These are phyloP conservation scores for Ctena decussata DNA, from an alignment of 2,888 invertebrate genomes.

Conservation along the genomic window DNA sequence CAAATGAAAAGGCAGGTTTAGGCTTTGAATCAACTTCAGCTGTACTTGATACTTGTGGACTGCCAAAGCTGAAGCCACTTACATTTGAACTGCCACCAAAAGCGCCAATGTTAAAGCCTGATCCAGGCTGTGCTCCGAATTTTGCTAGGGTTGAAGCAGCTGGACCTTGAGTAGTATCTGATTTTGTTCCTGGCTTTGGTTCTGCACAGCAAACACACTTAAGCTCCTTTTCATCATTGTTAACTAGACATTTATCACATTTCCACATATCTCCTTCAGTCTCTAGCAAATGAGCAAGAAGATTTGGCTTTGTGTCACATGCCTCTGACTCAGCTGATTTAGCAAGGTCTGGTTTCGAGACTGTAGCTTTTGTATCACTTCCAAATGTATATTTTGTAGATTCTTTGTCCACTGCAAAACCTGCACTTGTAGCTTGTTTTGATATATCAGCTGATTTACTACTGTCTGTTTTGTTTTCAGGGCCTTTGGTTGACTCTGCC, in stretches of 20 bases:
- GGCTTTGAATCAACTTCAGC: not conserved
- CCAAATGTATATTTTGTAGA: slow-evolving; percentile 28
- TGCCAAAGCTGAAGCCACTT: not conserved
- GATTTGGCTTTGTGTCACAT: not conserved
- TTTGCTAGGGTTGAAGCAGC: not conserved
- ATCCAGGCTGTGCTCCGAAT: not conserved
- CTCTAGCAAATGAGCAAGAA: not conserved
- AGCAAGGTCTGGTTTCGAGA: not conserved
- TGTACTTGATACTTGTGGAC: not conserved
- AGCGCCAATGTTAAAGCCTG: not conserved
- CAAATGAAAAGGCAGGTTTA: not conserved
- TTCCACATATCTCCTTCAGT: slow-evolving; percentile 89
- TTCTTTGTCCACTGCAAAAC: slow-evolving; percentile 33
- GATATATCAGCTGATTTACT: not conserved
- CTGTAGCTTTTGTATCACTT: not conserved
- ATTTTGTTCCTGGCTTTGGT: slow-evolving; percentile 76
- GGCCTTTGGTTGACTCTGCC: not conserved
- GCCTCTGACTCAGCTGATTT: not conserved
- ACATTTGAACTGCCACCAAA: not conserved
- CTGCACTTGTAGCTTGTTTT: slow-evolving; percentile 17
- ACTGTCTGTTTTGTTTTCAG: not conserved
- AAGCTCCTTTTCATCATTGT: slow-evolving; percentile 87
- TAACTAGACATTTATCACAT: slow-evolving; percentile 90
- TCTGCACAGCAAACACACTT: slow-evolving; percentile 82
- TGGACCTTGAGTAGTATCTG: slow-evolving; percentile 12